Evolutionary conservation across 2,113 vertebrate genomes (phyloP).

Genomic region (Sminthopsis crassicaudata): DNA sequence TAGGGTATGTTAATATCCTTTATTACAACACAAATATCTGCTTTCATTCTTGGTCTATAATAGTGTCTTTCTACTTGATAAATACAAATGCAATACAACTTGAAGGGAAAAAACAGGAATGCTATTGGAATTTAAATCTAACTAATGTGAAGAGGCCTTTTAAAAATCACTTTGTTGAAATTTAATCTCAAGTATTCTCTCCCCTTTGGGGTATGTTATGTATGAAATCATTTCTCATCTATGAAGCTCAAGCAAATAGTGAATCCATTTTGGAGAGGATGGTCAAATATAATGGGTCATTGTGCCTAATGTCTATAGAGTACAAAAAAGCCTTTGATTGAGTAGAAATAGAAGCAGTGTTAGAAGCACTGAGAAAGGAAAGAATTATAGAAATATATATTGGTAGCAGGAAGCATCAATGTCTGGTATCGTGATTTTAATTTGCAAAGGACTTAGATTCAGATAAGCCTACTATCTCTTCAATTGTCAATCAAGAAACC

Average conservation of each 20-base stretch:
- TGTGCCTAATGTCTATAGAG: constrained; percentile 81
- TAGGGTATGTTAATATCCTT: constrained; percentile 43
- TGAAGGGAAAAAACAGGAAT: constrained; percentile 53
- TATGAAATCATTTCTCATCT: constrained; percentile 85
- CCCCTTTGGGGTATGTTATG: constrained; percentile 82
- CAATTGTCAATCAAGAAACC: constrained; percentile 55
- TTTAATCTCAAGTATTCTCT: constrained; percentile 82
- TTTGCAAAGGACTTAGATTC: constrained; percentile 67
- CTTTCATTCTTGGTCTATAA: constrained; percentile 22
- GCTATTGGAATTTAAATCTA: constrained; percentile 71
- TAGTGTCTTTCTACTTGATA: constrained; percentile 37
- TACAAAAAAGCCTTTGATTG: constrained; percentile 87
- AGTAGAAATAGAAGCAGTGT: constrained; percentile 82
- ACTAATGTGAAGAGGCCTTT: constrained; percentile 67
- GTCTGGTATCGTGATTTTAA: constrained; percentile 75
- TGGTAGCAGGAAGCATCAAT: constrained; percentile 71
- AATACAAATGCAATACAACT: constrained; percentile 44
- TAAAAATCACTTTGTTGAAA: constrained; percentile 78
- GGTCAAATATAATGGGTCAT: constrained; percentile 85
- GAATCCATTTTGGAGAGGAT: constrained; percentile 84
- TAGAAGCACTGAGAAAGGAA: constrained; percentile 79
- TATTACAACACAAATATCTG: constrained; percentile 31
- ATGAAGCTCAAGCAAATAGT: constrained; percentile 84
- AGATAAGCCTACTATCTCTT: background rate
- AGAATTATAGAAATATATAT: constrained; percentile 79